Evolutionary conservation across 2,888 invertebrate genomes (phyloP), one percentile per base, ranked within the genome.

Genomic region (Heliothis peltigera): DNA sequence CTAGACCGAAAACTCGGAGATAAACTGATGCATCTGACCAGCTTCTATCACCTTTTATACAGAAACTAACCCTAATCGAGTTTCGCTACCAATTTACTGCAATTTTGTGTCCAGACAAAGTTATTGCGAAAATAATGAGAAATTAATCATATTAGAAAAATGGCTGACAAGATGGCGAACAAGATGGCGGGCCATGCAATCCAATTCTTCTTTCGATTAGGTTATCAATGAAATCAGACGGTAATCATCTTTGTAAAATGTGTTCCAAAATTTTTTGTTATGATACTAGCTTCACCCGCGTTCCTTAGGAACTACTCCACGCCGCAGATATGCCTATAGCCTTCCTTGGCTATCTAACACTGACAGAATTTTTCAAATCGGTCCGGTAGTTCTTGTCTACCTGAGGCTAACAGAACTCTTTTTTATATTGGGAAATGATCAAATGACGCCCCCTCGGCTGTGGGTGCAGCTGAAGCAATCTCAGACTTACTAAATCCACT

Each of bases 1-100:
- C 19, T 18, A 62, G 49, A 17, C n/a, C 6, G 39, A 39, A 65
- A 51, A 52, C 32, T 17, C 22, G 43, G 32, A 60, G 62, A 21
- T 0, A 15, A 70, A 80, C 71, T 80, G 80, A 71, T 80, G 78
- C 73, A 74, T 53, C 22, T 6, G 1, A 17, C 8, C 21, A 44
- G 49, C 43, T 62, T 19, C 47, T 17, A 21, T 3, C 28, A 10
- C 32, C 51, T 76, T 80, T 76, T 80, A 80, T 80, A 80, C 39
- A 1, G 10, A 1, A 44, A 51, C 51, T 44, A 56, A 28, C 58
- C 61, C 0, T 74, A 69, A 79, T 70, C 49, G 18, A 62, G 21
- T 79, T 65, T 2, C n/a, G 22, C 15, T 52, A 7, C 10, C 64
- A 69, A 69, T 77, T 48, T 63, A 47, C 51, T 65, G 61, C 69